Evolutionary conservation across 2,797 vertebrate genomes (phyloP), one percentile per base, ranked within the genome.

Genomic region (Halcyon leucocephala): DNA sequence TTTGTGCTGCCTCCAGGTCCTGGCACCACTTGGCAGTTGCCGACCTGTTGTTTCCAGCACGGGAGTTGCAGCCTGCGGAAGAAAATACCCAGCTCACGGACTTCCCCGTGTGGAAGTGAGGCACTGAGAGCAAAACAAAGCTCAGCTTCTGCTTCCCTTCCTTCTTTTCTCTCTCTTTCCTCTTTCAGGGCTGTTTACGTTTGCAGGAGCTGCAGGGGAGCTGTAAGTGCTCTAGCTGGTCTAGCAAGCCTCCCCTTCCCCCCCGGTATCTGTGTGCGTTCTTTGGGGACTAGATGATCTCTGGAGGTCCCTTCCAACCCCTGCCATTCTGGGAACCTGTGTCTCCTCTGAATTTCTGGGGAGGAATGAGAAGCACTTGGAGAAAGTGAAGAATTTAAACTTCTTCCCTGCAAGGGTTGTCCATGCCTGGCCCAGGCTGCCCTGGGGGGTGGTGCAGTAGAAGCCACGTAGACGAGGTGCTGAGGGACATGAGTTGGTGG

Each of bases 151-250:
- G 71, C 79, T 93, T 89, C 91, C 81, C 61, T 71, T 91, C 87
- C 81, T 80, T 83, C 35, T 66, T 92, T 79, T 61, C 67, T 87
- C 58, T 82, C 25, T 72, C 48, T 74, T 89, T 66, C 80, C 82
- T 83, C 73, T 88, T 91, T 86, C 39, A 48, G 78, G 51, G 28
- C 29, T 91, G 86, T 86, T 61, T 81, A 41, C 84, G 8, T 93
- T 95, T 74, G n/a, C 51, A 29, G 51, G 87, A 93, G 61, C 62
- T 92, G 16, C 55, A 80, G 90, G 84, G 73, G 67, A 86, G 52
- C 89, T 93, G 92, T 82, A 93, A 87, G 67, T 57, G 71, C 19
- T 41, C n/a, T 67, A 9, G 58, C 65, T 82, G 66, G 67, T 82
- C 42, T 11, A 78, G 62, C 33, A 76, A 92, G 58, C 77, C 31